Percentiles rank a stretch among this genome's conserved stretches.
Evolutionary conservation across 2,888 invertebrate genomes (phyloP).

Genomic region (Galerucella pusilla): DNA sequence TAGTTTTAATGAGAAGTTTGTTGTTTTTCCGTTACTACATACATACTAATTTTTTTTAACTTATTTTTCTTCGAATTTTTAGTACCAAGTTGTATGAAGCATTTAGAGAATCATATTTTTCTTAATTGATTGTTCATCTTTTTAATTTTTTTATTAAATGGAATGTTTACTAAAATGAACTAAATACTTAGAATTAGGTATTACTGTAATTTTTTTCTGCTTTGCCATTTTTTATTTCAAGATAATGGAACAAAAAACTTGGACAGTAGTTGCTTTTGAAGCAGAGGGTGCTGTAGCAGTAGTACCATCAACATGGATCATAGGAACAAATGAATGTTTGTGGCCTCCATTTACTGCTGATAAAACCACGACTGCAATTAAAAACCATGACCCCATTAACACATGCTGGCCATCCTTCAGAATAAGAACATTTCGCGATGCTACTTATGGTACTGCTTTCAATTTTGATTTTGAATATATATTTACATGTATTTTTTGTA

Average conservation of each 20-base stretch:
- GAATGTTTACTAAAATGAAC: too few species aligned
- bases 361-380: slow-evolving; percentile 6
- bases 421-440: slow-evolving; percentile 11
- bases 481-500: slow-evolving; percentile 12
- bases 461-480: slow-evolving; percentile 14
- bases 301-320: slow-evolving; percentile 13
- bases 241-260: not conserved
- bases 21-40: slow-evolving; percentile 19
- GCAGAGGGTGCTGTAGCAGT: slow-evolving; percentile 8
- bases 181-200: too few species aligned
- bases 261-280: too few species aligned
- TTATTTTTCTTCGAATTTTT: not conserved
- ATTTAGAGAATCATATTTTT: not conserved
- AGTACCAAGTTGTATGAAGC: not conserved
- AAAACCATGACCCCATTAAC: slow-evolving; percentile 8
- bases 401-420: slow-evolving; percentile 11
- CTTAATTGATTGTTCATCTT: too few species aligned
- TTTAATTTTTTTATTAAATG: too few species aligned
- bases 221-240: not conserved
- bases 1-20: too few species aligned
- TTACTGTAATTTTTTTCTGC: not conserved
- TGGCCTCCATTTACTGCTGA: slow-evolving; percentile 10
- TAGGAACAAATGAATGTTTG: slow-evolving; percentile 14
- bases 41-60: slow-evolving; percentile 10
- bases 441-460: slow-evolving; percentile 17